Base-by-base conservation (phyloP, 2,113 vertebrate genomes). In the Spea multiplicata region DNA sequence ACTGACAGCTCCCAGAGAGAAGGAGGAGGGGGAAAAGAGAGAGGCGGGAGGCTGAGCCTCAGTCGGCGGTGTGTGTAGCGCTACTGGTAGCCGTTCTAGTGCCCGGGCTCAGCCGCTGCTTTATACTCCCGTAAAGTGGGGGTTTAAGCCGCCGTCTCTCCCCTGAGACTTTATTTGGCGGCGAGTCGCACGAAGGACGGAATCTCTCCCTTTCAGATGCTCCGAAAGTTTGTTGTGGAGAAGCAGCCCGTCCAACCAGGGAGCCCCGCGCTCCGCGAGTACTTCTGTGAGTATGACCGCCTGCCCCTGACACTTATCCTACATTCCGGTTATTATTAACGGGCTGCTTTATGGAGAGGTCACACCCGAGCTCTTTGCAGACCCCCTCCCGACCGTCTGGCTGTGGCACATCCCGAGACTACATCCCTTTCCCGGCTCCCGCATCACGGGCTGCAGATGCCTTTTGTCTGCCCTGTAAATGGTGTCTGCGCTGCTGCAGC, bases 1-100 rank as follows among this genome's bases (percentile, higher is more conserved):
- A 76, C 7, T 76, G 75, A 69, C 75, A 76, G 75, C 75, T 69
- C 53, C 7, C 13, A 55, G 64, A 75, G 62, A 49, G 53, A 45
- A 66, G 73, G 30, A 12, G 14, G 6, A 59, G 55, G 10, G 55
- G 49, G 46, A 64, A n/a, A n/a, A 66, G 73, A 46, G 3, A 50
- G 61, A 30, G 30, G 65, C 65, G 65, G 64, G 65, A 14, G 52
- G 65, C 65, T 14, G 74, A 52, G 12, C 8, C 44, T 53, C 47
- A 8, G 64, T 62, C 49, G 14, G 62, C 61, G n/a, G 9, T 55
- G 45, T 7, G 6, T 7, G 1, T 8, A 14, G 10, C 14, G 53
- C 53, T 8, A 6, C 30, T 8, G 12, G 53, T 9, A 45, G 62
- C 46, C 55, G 12, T 61, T 2, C 14, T 3, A 6, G 6, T 8